Conservation (phyloP, 2,888 invertebrate genomes). For the Troilus luridus region DNA sequence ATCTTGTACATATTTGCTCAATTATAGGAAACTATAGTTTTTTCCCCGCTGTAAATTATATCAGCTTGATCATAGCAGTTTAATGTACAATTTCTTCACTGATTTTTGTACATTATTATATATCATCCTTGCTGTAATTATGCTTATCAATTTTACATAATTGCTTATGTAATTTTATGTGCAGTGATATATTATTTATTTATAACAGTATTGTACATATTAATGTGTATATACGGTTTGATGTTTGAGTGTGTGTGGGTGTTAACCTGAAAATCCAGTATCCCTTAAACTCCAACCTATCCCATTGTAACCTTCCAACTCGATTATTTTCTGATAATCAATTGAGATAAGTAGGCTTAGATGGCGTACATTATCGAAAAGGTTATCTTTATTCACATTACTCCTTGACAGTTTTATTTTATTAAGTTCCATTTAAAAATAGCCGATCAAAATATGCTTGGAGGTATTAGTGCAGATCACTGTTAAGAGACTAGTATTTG, state of each 20-base stretch:
- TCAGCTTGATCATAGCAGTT: background rate
- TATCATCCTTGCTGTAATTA: background rate
- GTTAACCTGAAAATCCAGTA: background rate
- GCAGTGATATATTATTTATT: background rate
- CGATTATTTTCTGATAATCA: background rate
- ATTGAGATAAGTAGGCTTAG: background rate
- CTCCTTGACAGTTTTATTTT: no score
- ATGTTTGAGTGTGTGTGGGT: constrained; percentile 4
- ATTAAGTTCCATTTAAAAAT: no score
- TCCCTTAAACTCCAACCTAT: background rate
- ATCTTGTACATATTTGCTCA: background rate
- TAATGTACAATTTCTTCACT: background rate
- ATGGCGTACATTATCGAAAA: no score
- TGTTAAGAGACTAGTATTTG: no score
- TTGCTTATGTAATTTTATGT: constrained; percentile 14
- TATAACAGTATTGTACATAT: constrained; percentile 4
- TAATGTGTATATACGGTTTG: background rate
- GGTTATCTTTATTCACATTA: no score
- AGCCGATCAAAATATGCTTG: no score
- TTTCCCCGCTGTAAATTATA: background rate
- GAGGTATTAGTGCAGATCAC: no score
- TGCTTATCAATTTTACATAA: background rate
- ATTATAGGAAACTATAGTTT: background rate
- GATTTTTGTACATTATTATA: background rate
- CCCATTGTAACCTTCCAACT: background rate